These are phyloP conservation scores for Muschampia plurimacula DNA, from an alignment of 2,888 invertebrate species.

Conservation along the genomic window DNA sequence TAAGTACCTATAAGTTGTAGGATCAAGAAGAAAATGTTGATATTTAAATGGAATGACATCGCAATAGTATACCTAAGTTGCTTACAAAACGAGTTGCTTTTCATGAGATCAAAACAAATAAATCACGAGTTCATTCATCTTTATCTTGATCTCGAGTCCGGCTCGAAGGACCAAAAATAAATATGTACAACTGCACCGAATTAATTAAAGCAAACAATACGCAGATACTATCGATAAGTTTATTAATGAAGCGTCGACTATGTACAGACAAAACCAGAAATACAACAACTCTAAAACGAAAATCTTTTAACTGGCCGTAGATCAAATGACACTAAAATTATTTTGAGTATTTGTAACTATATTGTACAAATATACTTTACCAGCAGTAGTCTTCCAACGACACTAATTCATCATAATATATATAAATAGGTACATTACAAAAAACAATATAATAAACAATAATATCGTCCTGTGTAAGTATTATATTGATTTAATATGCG, in stretches of 20 bases:
- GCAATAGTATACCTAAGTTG: conserved; percentile 7
- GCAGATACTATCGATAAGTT: conserved; percentile 26
- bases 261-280: conserved; percentile 5
- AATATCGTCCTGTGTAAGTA: conserved; percentile 5
- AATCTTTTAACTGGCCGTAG: neutral
- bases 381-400: neutral
- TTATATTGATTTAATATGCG: conserved; percentile 1
- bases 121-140: conserved; percentile 34
- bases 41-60: neutral
- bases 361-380: neutral
- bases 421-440: neutral
- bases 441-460: conserved; percentile 6
- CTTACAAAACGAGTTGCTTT: conserved; percentile 14
- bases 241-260: conserved; percentile 23
- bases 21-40: neutral
- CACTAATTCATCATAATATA: neutral
- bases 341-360: neutral
- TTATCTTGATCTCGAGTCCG: conserved; percentile 37
- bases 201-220: conserved; percentile 34
- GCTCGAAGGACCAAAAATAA: conserved; percentile 38
- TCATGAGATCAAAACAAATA: conserved; percentile 33
- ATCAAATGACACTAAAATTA: neutral
- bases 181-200: conserved; percentile 31
- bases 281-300: conserved; percentile 14
- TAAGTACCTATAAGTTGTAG: neutral